These are phyloP conservation scores for Amblyjoppa fuscipennis DNA, from an alignment of 2,888 invertebrate genomes.

Conservation along the genomic window DNA sequence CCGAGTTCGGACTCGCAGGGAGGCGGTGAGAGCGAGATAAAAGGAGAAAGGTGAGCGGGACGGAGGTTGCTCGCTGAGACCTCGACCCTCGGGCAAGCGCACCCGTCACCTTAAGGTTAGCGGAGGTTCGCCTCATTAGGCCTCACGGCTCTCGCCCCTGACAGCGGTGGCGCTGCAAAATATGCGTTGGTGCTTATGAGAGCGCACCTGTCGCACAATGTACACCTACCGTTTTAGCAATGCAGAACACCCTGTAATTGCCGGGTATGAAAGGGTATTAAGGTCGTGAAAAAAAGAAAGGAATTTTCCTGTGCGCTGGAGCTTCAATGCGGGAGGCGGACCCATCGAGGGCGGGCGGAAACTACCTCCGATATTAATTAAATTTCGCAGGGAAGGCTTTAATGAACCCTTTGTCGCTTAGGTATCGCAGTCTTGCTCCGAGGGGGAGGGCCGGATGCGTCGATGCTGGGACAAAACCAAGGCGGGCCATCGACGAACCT, in stretches of 20 bases:
- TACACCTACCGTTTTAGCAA: constrained; percentile 22
- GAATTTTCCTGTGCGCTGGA: neutral
- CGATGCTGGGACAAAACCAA: too few species aligned
- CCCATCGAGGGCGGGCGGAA: neutral
- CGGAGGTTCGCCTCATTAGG: constrained; percentile 71
- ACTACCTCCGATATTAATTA: neutral
- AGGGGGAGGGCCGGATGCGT: too few species aligned
- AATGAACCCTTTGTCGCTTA: neutral
- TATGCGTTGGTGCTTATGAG: constrained; percentile 42
- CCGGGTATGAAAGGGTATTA: neutral
- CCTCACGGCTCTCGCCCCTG: constrained; percentile 55
- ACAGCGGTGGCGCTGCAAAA: constrained; percentile 27
- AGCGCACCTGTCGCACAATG: constrained; percentile 64
- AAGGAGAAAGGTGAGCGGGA: neutral
- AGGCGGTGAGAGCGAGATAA: constrained; percentile 13
- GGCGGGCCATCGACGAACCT: too few species aligned
- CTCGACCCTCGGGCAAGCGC: constrained; percentile 60
- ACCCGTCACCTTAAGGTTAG: constrained; percentile 68
- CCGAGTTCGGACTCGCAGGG: constrained; percentile 31
- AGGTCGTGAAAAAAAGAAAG: neutral
- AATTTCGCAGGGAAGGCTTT: neutral
- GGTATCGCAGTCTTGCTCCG: neutral
- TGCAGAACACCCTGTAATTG: constrained; percentile 32
- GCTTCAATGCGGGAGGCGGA: too few species aligned
- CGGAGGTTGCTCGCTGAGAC: constrained; percentile 40